Base-by-base conservation (phyloP, 2,797 vertebrate species). In the Hybognathus amarus region DNA sequence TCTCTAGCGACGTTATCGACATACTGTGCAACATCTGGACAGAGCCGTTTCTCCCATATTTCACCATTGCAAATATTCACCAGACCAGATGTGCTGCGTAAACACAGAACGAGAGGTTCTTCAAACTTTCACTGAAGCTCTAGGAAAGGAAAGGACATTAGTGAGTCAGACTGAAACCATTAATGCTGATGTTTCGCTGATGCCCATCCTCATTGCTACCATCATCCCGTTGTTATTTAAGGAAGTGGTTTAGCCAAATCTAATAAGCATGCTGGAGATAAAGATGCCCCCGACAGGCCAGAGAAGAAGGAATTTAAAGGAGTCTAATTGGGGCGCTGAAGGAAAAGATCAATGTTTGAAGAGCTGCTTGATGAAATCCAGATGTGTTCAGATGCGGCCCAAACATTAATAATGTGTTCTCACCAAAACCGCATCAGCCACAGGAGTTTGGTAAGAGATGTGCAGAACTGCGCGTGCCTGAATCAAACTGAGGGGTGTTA, bases 261-360 rank as follows among this genome's bases (percentile, higher is more conserved):
- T 81, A 93, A 91, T 86, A 88, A 89, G 90, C 71, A 24, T 87
- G 89, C 89, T 82, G 85, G 88, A 92, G 93, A 94, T 94, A 93
- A 91, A 89, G 86, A 89, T 88, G 77, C 68, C 42, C 54, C 54
- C 13, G 71, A 64, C 69, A 45, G 90, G 88, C 87, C 90, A 88
- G 81, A 90, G n/a, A 88, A 93, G 92, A 93, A n/a, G 92, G 93
- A 93, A 93, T 92, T 89, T 93, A 92, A 92, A 93, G 91, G 92
- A 93, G 93, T 94, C 91, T 94, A 94, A 94, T 94, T 94, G 94
- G 93, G 92, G 90, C 83, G 91, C 91, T 90, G 92, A 91, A 91
- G 91, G 91, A 94, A 93, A 87, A 93, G 92, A 93, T 93, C 91
- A 92, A 90, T 93, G 92, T 93, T 94, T 92, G 90, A 94, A 92